Percentiles rank a stretch among this genome's conserved stretches.
Conservation (phyloP, 2,113 vertebrate genomes). For the Riparia riparia region DNA sequence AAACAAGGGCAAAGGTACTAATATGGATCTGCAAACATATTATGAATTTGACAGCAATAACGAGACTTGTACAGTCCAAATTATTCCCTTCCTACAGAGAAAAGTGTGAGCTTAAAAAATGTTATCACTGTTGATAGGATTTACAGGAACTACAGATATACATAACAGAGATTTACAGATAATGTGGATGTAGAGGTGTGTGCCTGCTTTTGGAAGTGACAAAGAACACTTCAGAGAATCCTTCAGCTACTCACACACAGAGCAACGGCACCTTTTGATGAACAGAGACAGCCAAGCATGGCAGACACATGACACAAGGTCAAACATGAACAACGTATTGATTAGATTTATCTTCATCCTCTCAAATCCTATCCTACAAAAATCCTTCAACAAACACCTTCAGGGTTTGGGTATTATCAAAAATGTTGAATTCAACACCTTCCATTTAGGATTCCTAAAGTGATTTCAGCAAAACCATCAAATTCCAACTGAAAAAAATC, state of each 20-base stretch:
- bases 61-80: background rate
- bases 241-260: background rate
- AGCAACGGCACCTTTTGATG: background rate
- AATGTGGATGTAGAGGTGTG: background rate
- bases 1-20: background rate
- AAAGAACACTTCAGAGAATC: background rate
- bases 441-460: background rate
- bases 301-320: background rate
- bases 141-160: background rate
- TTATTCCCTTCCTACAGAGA: background rate
- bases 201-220: background rate
- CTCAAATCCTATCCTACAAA: background rate
- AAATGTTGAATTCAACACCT: background rate
- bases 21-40: background rate
- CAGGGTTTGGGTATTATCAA: fast-evolving
- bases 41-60: background rate
- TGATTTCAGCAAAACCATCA: background rate
- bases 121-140: fast-evolving
- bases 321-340: background rate
- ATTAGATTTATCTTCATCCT: background rate
- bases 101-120: background rate
- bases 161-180: background rate
- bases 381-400: background rate
- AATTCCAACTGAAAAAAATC: background rate
- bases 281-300: background rate